Conservation (phyloP, 37 sponge, comb jelly and placozoan genomes). For the Aplysina aerophoba region DNA sequence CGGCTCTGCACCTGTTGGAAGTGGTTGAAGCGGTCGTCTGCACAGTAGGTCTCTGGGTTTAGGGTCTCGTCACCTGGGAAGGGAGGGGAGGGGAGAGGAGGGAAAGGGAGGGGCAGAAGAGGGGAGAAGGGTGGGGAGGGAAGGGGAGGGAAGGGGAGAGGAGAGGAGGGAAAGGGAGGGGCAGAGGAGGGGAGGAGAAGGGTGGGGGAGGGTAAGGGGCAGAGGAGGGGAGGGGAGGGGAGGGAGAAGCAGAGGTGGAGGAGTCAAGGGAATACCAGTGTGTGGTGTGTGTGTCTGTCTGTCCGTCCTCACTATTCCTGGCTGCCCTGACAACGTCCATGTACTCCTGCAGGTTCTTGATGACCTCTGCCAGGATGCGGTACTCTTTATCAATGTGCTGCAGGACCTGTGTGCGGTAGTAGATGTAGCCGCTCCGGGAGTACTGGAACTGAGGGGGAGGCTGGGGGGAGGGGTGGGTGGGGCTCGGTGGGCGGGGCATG, state of each 20-base stretch:
- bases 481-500: too few relatives aligned
- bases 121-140: too few relatives aligned
- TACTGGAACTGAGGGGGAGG: constrained; percentile 42
- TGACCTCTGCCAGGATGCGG: constrained; percentile 76
- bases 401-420: constrained; percentile 88
- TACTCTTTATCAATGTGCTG: constrained; percentile 78
- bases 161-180: too few relatives aligned
- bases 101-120: too few relatives aligned
- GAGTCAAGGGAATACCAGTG: too few relatives aligned
- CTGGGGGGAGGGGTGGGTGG: constrained; percentile 10
- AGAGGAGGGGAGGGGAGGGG: too few relatives aligned
- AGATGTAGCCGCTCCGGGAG: constrained; percentile 70
- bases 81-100: too few relatives aligned
- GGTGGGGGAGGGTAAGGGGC: too few relatives aligned
- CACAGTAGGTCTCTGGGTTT: constrained; percentile 64
- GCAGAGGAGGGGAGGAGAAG: too few relatives aligned
- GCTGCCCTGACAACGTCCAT: constrained; percentile 49
- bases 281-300: too few relatives aligned
- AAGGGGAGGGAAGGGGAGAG: too few relatives aligned
- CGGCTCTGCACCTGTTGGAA: constrained; percentile 62
- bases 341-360: constrained; percentile 75
- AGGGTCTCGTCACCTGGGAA: background rate
- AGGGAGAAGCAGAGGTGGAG: too few relatives aligned
- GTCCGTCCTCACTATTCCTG: constrained; percentile 48
- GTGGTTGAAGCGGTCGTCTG: constrained; percentile 74